Percentiles rank a stretch among this genome's conserved stretches.
These are phyloP conservation scores for Chloroclysta siterata DNA, from an alignment of 2,888 invertebrate species.

Conservation along the genomic window DNA sequence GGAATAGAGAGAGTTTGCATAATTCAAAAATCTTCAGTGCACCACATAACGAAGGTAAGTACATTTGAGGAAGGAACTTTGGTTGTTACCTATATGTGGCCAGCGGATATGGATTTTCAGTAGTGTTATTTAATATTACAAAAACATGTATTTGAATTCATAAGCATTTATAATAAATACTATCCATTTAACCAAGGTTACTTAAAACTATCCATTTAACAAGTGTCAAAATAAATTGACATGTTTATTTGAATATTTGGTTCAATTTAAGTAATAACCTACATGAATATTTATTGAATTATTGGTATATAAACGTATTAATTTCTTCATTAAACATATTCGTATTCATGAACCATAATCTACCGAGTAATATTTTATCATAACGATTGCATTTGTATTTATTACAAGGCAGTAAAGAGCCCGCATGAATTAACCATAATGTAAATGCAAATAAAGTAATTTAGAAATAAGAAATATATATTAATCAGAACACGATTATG, in stretches of 20 bases:
- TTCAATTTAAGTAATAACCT: constrained; percentile 13
- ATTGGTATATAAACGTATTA: constrained; percentile 5
- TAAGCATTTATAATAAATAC: constrained; percentile 6
- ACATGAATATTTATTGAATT: constrained; percentile 5
- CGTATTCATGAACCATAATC: constrained; percentile 21
- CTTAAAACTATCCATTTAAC: no score
- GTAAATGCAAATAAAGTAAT: constrained; percentile 37
- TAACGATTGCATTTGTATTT: constrained; percentile 20
- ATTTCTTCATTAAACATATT: constrained; percentile 15
- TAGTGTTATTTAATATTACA: no score
- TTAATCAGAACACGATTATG: constrained; percentile 34
- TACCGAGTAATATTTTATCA: constrained; percentile 10
- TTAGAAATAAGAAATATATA: constrained; percentile 34
- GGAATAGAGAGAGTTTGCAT: no score
- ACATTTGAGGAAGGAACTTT: no score
- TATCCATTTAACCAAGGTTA: constrained; percentile 20
- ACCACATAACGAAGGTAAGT: no score
- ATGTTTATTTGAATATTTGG: constrained; percentile 13
- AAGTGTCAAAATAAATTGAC: constrained; percentile 19
- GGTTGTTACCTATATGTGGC: no score
- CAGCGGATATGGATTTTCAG: no score
- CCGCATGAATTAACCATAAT: constrained; percentile 24
- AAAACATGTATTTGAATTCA: not conserved
- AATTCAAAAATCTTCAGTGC: no score
- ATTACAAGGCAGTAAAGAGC: constrained; percentile 13